Percentiles rank a stretch among this genome's conserved stretches.
Conservation (phyloP, 2,113 vertebrate species). For the Stigmatopora argus region DNA sequence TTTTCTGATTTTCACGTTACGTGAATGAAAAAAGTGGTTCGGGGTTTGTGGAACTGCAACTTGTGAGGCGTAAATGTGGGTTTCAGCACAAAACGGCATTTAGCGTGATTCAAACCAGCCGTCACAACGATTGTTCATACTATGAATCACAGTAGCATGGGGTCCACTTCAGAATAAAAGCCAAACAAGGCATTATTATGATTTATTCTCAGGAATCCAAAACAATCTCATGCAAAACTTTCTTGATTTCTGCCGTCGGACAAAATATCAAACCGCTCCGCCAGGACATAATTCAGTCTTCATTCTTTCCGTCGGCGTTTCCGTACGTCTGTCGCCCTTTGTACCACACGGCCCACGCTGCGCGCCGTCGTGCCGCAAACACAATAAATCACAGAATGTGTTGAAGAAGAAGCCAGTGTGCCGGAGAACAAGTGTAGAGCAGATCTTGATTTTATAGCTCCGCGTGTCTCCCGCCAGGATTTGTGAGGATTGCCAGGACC, state of each 20-base stretch:
- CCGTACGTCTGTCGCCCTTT: conserved; percentile 1
- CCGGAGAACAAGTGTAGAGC: conserved; percentile 2
- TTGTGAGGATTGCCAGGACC: conserved; percentile 1
- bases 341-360: background rate
- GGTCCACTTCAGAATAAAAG: no score
- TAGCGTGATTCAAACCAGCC: no score
- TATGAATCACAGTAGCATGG: no score
- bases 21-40: no score
- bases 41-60: no score
- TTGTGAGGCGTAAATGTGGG: no score
- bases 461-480: conserved; percentile 16
- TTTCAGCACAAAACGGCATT: no score
- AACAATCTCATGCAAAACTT: background rate
- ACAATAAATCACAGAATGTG: conserved; percentile 1
- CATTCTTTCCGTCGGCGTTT: conserved; percentile 7
- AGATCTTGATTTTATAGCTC: background rate
- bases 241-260: conserved; percentile 24
- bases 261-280: conserved; percentile 26
- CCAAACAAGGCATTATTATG: no score
- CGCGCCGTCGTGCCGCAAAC: background rate
- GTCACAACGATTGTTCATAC: no score
- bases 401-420: background rate
- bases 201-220: conserved; percentile 3
- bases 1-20: no score
- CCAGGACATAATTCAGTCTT: conserved; percentile 21